Evolutionary conservation across 2,797 vertebrate species (phyloP), one percentile per base, ranked within the genome.

Genomic region (Microchirus variegatus): DNA sequence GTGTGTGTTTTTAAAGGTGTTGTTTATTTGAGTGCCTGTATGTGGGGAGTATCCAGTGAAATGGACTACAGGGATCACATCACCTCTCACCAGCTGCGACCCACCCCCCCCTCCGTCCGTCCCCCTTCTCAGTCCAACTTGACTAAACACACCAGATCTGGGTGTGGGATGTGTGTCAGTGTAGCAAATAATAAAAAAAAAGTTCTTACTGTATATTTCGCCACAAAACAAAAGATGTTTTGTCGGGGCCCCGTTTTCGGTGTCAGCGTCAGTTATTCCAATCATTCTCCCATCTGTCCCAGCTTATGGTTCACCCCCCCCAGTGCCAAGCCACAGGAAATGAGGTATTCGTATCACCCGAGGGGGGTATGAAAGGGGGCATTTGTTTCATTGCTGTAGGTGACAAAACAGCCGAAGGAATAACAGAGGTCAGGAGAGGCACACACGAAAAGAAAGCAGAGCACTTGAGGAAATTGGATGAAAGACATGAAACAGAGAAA

Each of bases 271-370:
- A 84, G 86, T 91, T 93, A 85, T 92, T 93, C 85, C 89, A 91
- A 86, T 92, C 90, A 88, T 73, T 59, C 79, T 84, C 89, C 91
- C 91, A 90, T 92, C 86, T 91, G 88, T 86, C 88, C 79, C 71
- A 85, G 84, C 84, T 90, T 91, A 84, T 61, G 70, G 67, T 65
- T 85, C n/a, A n/a, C 83, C 84, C 74, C 83, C 83, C 71, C 73
- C 59, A 36, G 73, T 82, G 80, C 83, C 81, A 88, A 85, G 79
- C 83, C 82, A 83, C 87, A 91, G 92, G 92, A 94, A 94, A 94
- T 92, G 85, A 93, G 90, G 91, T 93, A 92, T 91, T 92, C 79
- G 75, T 87, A 90, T 92, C 85, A 86, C 83, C 62, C 63, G 51
- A 54, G 73, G 79, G 81, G 73, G 75, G 73, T 60, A 79, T 84